Conservation (phyloP, 2,113 vertebrate genomes). For the Cavia aperea region DNA sequence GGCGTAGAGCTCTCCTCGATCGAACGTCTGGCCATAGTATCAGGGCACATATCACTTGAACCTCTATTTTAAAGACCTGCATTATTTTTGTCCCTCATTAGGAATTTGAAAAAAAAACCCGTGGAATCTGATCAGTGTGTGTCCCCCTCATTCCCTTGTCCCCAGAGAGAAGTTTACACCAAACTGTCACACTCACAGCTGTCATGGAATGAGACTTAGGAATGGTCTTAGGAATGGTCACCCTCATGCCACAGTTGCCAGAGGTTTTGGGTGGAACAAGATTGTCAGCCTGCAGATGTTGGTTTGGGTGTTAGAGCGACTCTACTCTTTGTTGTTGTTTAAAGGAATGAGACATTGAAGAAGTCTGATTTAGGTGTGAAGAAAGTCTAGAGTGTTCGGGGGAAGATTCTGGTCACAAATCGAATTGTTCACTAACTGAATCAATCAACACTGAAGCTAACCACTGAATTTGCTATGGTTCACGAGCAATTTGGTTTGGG, state of each 20-base stretch:
- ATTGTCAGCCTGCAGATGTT: background rate
- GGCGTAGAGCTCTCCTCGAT: background rate
- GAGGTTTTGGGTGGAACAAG: background rate
- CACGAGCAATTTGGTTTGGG: background rate
- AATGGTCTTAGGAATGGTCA: background rate
- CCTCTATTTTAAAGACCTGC: background rate
- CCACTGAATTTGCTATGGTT: background rate
- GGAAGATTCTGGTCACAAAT: background rate
- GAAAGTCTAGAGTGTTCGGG: background rate
- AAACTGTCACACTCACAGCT: background rate
- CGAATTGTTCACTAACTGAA: background rate
- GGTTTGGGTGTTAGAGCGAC: background rate
- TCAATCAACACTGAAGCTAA: background rate
- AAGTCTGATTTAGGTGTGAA: background rate
- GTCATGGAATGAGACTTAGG: background rate
- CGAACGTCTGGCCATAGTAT: background rate
- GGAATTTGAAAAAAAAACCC: background rate
- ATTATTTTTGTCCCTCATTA: background rate
- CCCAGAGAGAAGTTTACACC: background rate
- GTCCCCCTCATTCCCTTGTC: background rate
- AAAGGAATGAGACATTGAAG: background rate
- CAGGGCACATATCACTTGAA: background rate
- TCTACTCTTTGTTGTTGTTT: background rate
- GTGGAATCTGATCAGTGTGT: background rate
- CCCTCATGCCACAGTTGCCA: background rate